phyloP scores from a whole-genome alignment of 1,140 invertebrate genomes.

The Drosophila tani region DNA sequence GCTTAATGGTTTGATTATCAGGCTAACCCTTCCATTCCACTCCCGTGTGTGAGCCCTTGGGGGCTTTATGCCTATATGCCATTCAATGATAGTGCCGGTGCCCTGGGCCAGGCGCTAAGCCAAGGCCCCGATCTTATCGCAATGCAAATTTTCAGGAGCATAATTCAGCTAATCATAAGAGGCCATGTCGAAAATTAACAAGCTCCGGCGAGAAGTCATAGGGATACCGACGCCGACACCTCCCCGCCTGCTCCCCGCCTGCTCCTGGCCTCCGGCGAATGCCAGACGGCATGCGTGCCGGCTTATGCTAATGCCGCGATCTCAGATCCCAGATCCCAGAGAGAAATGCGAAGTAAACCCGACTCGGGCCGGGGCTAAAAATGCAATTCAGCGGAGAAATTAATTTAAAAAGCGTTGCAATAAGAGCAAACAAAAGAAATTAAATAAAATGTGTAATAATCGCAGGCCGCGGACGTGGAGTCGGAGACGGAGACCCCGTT shows the following conservation, averaged over 20 bases:
- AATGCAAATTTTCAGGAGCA: slow-evolving; percentile 73
- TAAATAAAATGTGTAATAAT: slow-evolving; percentile 75
- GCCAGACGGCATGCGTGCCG: slow-evolving; percentile 64
- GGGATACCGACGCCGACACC: slow-evolving; percentile 2
- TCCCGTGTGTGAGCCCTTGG: not conserved
- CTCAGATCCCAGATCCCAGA: slow-evolving; percentile 15
- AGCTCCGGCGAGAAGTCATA: slow-evolving; percentile 26
- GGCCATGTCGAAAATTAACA: slow-evolving; percentile 75
- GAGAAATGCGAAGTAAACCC: slow-evolving; percentile 27
- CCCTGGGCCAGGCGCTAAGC: slow-evolving; percentile 40
- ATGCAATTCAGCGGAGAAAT: slow-evolving; percentile 64
- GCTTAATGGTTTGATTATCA: slow-evolving; percentile 38
- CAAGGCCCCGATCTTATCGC: slow-evolving; percentile 58
- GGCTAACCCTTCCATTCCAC: slow-evolving; percentile 2
- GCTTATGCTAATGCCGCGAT: slow-evolving; percentile 73
- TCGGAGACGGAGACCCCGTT: slow-evolving; percentile 16
- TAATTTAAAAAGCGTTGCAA: slow-evolving; percentile 77
- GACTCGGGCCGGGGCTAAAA: slow-evolving; percentile 44
- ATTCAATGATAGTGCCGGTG: slow-evolving; percentile 33
- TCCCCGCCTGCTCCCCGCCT: not conserved
- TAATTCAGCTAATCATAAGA: slow-evolving; percentile 82
- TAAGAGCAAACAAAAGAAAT: slow-evolving; percentile 73
- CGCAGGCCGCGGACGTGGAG: slow-evolving; percentile 15
- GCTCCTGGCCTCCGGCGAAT: slow-evolving; percentile 20
- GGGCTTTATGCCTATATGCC: not conserved